phyloP scores from a whole-genome alignment of 2,797 vertebrate species.

The Pangasius larnaudii region DNA sequence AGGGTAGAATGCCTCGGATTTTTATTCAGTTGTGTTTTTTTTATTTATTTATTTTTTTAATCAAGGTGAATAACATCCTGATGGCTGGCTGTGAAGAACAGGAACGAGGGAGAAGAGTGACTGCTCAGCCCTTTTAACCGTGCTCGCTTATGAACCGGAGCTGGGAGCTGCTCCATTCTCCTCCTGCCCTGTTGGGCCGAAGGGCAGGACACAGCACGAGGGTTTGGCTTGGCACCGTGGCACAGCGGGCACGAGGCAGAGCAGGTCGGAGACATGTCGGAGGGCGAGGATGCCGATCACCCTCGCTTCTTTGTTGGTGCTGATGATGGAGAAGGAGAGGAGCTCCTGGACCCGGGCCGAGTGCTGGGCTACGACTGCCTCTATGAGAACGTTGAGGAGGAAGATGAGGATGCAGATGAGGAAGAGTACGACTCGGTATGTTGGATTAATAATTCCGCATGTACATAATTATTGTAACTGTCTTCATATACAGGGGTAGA shows the following conservation, averaged over 20 bases:
- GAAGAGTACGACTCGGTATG: slow-evolving; percentile 86
- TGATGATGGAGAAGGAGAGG: slow-evolving; percentile 82
- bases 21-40: neutral
- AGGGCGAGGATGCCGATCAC: slow-evolving; percentile 69
- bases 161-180: slow-evolving; percentile 7
- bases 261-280: slow-evolving; percentile 68
- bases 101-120: slow-evolving; percentile 15
- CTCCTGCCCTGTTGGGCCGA: slow-evolving; percentile 15
- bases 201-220: neutral
- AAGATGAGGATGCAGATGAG: slow-evolving; percentile 75
- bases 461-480: neutral
- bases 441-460: slow-evolving; percentile 34
- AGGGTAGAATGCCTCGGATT: neutral
- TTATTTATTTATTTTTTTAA: neutral
- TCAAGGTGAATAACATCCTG: slow-evolving; percentile 5
- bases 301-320: slow-evolving; percentile 86
- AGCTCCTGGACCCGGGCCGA: slow-evolving; percentile 73
- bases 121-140: slow-evolving; percentile 33
- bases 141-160: neutral
- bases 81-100: slow-evolving; percentile 53
- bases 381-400: slow-evolving; percentile 82
- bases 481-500: neutral
- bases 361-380: slow-evolving; percentile 78
- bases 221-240: slow-evolving; percentile 17
- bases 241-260: neutral